Base-by-base conservation (phyloP, 1,140 invertebrate species). In the Diplogasteroides magnus region DNA sequence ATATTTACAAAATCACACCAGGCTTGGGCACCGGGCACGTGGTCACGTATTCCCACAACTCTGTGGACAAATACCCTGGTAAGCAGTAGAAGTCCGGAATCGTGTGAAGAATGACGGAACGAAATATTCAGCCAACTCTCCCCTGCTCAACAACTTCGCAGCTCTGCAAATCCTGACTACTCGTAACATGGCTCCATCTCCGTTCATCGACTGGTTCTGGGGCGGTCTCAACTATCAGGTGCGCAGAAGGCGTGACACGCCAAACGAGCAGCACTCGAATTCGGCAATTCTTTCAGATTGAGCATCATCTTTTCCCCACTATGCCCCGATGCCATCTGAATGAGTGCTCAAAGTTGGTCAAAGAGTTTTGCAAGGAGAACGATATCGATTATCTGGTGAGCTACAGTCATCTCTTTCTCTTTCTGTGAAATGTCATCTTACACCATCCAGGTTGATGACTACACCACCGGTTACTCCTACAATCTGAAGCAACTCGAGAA, bases 221-320 rank as follows among this genome's bases (percentile, higher is more conserved):
- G 82, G 82, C 27, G 82, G 82, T 31, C 67, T 83, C 15, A 83
- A 83, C 65, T 84, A 83, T 65, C 78, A 80, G 71, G 74, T 82
- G 60, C 61, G 32, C 70, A 75, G 64, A 56, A 68, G 56, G 60
- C 64, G 59, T 67, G 69, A 29, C 61, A 73, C 28, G 19, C 37
- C 28, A 27, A 61, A 25, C 71, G 23, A 37, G 69, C 14, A 25
- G 19, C 13, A 2, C 28, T 15, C 15, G 15, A 27, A n/a, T n/a
- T n/a, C n/a, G n/a, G n/a, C n/a, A n/a, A n/a, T n/a, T n/a, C 62
- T 66, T 75, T 64, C 58, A 79, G 76, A 82, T 83, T 59, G 81
- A 83, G 70, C 81, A 83, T 64, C 82, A 83, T 67, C 65, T 83
- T 26, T 83, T 83, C 74, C 82, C 82, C 32, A 81, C 79, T 48